phyloP scores from a whole-genome alignment of 2,113 vertebrate genomes.

The Sylvietta virens region DNA sequence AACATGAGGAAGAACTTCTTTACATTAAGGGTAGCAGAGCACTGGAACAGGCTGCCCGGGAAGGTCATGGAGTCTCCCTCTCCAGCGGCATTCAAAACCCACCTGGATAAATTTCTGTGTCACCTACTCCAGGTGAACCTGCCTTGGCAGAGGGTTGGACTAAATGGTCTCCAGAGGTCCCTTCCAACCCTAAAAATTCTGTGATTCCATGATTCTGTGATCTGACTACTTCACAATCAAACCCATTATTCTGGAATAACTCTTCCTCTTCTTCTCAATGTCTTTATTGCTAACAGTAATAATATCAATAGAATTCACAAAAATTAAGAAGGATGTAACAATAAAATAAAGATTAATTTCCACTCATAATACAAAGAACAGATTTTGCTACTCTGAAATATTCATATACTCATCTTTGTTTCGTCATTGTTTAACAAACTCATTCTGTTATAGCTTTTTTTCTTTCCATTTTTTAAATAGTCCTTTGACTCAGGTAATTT shows the following conservation, averaged over 20 bases:
- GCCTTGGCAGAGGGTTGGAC: neutral
- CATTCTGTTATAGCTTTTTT: neutral
- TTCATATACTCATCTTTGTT: neutral
- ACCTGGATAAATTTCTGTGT: neutral
- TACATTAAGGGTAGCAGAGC: fast-evolving
- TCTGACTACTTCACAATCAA: neutral
- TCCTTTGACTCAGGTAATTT: neutral
- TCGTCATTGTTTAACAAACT: neutral
- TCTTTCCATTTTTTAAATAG: neutral
- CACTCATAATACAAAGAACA: neutral
- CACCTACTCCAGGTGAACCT: neutral
- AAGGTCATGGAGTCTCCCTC: fast-evolving
- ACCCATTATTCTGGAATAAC: neutral
- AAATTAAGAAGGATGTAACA: neutral
- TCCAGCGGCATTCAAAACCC: neutral
- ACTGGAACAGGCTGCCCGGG: neutral
- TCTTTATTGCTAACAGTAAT: neutral
- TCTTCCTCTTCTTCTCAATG: neutral
- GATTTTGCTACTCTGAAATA: neutral
- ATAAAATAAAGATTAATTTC: neutral
- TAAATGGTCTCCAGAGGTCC: neutral
- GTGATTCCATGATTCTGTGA: neutral
- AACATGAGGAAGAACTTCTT: neutral
- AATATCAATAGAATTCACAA: neutral
- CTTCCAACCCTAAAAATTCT: neutral